Evolutionary conservation across 2,113 vertebrate species (phyloP), one percentile per base, ranked within the genome.

Genomic region (Rostratula benghalensis): DNA sequence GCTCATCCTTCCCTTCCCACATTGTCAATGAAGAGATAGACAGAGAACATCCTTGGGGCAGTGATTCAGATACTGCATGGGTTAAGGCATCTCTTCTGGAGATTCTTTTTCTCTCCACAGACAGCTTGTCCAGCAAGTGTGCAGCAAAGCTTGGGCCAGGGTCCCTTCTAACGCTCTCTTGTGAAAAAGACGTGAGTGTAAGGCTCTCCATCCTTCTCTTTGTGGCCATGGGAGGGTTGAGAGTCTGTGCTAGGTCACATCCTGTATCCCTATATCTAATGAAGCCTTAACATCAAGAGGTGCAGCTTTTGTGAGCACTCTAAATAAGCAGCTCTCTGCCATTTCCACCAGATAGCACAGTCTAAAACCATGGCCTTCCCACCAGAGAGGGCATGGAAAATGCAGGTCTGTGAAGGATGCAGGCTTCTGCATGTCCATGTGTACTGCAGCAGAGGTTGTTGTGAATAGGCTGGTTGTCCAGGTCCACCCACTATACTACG

Each of bases 41-140:
- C 4, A 1, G 18, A 35, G 13, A 3, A 3, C 19, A 13, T 37
- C 35, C 22, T 57, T 13, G 8, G n/a, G 23, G 4, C 0, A 1
- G 28, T 35, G 48, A 75, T 50, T 68, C 57, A 68, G 25, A 9
- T 63, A 10, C 13, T 24, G 30, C 7, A 8, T 37, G 17, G 31
- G 11, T 35, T 81, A 39, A 81, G 8, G 7, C 22, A 56, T 54
- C 0, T 1, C 54, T 61, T 76, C 48, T 89, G 51, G 25, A 70
- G 10, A 22, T 25, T 4, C 12, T 10, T 63, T 46, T n/a, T 25
- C 68, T 50, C 31, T 76, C 27, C 50, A 25, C 6, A 46, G 75
- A 24, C 20, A 41, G 23, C 19, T 53, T 74, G 11, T 57, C 6
- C 30, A 43, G 17, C 13, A 43, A 48, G 10, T 6, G 15, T 50